Percentiles rank a stretch among this genome's conserved stretches.
Evolutionary conservation across 2,797 vertebrate genomes (phyloP).

Genomic region (Hippopotamyrus pictus): DNA sequence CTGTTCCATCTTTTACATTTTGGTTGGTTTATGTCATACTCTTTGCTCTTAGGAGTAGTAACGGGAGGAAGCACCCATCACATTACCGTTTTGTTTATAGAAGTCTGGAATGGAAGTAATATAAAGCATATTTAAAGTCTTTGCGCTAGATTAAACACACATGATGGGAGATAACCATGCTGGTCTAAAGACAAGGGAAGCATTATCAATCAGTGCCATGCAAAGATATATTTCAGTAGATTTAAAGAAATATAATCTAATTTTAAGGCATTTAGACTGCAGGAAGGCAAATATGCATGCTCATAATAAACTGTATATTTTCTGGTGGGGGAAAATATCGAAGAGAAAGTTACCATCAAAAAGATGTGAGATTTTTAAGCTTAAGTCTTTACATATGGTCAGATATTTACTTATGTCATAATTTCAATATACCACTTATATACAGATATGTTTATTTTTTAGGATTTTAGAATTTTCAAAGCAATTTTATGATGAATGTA

Average conservation of each 20-base stretch:
- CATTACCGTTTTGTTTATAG: not conserved
- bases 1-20: not conserved
- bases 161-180: not conserved
- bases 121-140: not conserved
- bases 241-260: constrained; percentile 5
- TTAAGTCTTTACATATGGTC: constrained; percentile 20
- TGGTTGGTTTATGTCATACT: not conserved
- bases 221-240: not conserved
- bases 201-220: not conserved
- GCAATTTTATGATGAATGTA: not conserved
- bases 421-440: constrained; percentile 2
- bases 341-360: not conserved
- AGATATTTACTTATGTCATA: constrained; percentile 11
- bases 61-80: not conserved
- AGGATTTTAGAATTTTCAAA: constrained; percentile 21
- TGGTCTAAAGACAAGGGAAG: not conserved
- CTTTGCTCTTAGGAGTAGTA: not conserved
- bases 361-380: not conserved
- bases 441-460: constrained; percentile 15
- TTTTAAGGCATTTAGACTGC: not conserved
- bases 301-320: not conserved
- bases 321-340: not conserved
- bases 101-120: not conserved
- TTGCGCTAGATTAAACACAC: not conserved
- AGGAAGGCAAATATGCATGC: not conserved